phyloP scores from a whole-genome alignment of 2,888 invertebrate species.

The Helleia helle region DNA sequence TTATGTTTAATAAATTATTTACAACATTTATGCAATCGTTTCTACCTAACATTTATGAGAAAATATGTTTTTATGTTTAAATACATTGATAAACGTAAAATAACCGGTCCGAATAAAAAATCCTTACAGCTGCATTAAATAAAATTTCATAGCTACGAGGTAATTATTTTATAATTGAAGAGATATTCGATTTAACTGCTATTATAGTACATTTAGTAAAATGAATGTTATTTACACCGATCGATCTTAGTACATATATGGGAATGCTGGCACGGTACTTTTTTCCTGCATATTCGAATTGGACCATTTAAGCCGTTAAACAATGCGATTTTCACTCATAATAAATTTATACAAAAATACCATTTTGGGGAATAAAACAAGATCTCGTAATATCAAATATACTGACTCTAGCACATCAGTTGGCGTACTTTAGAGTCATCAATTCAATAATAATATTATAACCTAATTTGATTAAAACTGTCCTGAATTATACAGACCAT shows the following conservation, averaged over 20 bases:
- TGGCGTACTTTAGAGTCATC: slow-evolving; percentile 32
- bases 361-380: slow-evolving; percentile 43
- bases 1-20: slow-evolving; percentile 46
- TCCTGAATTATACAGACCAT: slow-evolving; percentile 48
- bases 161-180: slow-evolving; percentile 13
- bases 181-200: slow-evolving; percentile 16
- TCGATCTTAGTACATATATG: slow-evolving; percentile 12
- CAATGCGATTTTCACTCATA: slow-evolving; percentile 46
- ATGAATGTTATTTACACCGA: slow-evolving; percentile 3
- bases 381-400: slow-evolving; percentile 17
- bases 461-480: slow-evolving; percentile 36
- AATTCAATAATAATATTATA: slow-evolving; percentile 18
- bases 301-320: slow-evolving; percentile 35
- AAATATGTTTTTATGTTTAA: slow-evolving; percentile 15
- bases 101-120: slow-evolving; percentile 2
- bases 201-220: slow-evolving; percentile 1
- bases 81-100: slow-evolving; percentile 9
- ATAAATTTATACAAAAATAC: slow-evolving; percentile 70
- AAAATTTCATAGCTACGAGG: slow-evolving; percentile 3
- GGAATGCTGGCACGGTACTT: slow-evolving; percentile 1
- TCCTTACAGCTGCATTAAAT: slow-evolving; percentile 6
- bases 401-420: slow-evolving; percentile 7
- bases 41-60: slow-evolving; percentile 20
- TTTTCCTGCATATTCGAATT: slow-evolving; percentile 22
- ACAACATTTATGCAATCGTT: slow-evolving; percentile 33